Conservation (phyloP, 2,888 invertebrate species). For the Celastrina argiolus region DNA sequence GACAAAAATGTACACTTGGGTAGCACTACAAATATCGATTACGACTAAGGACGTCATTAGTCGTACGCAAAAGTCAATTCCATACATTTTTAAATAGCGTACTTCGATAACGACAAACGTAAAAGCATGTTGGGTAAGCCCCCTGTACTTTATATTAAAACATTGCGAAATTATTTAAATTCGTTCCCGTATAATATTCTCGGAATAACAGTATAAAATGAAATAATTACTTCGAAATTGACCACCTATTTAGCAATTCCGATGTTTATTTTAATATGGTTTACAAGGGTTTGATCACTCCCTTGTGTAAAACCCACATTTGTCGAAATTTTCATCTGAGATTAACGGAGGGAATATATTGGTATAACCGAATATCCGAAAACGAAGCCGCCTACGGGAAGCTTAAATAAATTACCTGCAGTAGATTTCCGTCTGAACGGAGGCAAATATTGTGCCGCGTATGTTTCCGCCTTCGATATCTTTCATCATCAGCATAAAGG, state of each 20-base stretch:
- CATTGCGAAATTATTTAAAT: too few relatives aligned
- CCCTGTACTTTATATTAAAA: too few relatives aligned
- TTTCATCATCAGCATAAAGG: neutral
- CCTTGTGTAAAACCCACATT: neutral
- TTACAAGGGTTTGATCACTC: slow-evolving; percentile 5
- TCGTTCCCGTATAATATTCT: too few relatives aligned
- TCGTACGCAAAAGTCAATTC: too few relatives aligned
- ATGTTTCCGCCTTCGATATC: neutral
- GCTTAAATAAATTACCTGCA: slow-evolving; percentile 2
- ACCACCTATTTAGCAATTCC: neutral
- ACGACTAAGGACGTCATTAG: too few relatives aligned
- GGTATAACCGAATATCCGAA: neutral
- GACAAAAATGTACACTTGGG: too few relatives aligned
- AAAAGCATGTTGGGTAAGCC: too few relatives aligned
- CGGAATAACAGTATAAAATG: neutral
- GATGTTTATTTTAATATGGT: neutral
- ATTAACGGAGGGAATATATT: neutral
- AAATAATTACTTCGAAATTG: neutral
- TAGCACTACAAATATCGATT: too few relatives aligned
- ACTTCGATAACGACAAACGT: too few relatives aligned
- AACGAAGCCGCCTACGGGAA: neutral
- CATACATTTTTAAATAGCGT: too few relatives aligned
- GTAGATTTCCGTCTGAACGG: neutral
- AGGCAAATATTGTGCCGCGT: neutral
- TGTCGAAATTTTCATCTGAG: neutral